Conservation (phyloP, 2,113 vertebrate species). For the Oryzias woworae region DNA sequence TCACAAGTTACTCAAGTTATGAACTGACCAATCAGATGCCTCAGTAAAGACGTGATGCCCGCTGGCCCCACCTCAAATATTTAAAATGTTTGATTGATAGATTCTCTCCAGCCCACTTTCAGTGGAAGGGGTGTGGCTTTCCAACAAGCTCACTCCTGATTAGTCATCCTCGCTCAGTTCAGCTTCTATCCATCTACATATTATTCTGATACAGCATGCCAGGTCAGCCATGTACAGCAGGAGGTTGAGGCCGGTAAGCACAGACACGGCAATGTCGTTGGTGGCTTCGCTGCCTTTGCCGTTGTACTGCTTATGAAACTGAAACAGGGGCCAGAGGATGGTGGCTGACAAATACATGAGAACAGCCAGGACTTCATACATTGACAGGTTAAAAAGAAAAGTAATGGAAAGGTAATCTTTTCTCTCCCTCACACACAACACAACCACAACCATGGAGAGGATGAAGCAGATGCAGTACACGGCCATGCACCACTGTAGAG, state of each 20-base stretch:
- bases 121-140: too few species aligned
- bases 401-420: conserved; percentile 78
- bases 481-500: conserved; percentile 82
- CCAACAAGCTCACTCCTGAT: too few species aligned
- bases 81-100: too few species aligned
- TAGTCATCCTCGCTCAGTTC: too few species aligned
- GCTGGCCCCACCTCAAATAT: too few species aligned
- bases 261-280: conserved; percentile 58
- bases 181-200: too few species aligned
- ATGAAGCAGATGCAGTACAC: conserved; percentile 89
- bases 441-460: conserved; percentile 79
- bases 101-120: too few species aligned
- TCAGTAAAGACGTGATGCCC: too few species aligned
- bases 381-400: conserved; percentile 82
- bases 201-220: conserved; percentile 60
- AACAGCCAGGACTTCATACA: conserved; percentile 78
- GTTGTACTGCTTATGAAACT: conserved; percentile 57
- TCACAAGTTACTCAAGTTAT: too few species aligned
- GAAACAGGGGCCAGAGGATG: conserved; percentile 84
- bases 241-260: conserved; percentile 83
- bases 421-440: conserved; percentile 82
- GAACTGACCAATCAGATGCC: too few species aligned
- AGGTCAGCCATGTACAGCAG: conserved; percentile 83
- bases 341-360: conserved; percentile 79
- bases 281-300: accelerated